Evolutionary conservation across 1,140 invertebrate genomes (phyloP).

Genomic region (Drosophila bocki): DNA sequence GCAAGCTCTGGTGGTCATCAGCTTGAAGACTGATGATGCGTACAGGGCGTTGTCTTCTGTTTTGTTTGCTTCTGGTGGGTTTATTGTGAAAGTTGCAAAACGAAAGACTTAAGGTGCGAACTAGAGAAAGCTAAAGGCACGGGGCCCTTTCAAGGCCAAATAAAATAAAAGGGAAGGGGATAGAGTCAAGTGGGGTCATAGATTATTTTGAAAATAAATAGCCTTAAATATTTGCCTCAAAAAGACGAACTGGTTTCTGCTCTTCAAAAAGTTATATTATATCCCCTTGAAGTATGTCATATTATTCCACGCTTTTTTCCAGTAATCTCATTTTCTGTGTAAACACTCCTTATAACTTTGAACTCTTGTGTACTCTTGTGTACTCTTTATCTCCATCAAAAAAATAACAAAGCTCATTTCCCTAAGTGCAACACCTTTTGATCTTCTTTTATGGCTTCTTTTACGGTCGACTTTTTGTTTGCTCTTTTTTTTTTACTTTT

Average conservation of each 20-base stretch:
- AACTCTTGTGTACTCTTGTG: conserved; percentile 2
- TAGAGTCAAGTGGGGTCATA: not conserved
- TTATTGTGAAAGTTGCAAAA: conserved; percentile 49
- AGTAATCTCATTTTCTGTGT: conserved; percentile 24
- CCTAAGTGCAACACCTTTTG: conserved; percentile 45
- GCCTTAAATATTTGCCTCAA: not conserved
- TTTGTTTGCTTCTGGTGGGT: conserved; percentile 13
- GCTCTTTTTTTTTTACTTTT: conserved; percentile 18
- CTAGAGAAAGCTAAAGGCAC: conserved; percentile 15
- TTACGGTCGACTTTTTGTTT: conserved; percentile 18
- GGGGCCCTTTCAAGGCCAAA: conserved; percentile 31
- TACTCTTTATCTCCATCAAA: conserved; percentile 6
- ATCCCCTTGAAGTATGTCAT: not conserved
- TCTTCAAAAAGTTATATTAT: conserved; percentile 1
- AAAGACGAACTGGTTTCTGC: not conserved
- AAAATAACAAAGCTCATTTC: conserved; percentile 21
- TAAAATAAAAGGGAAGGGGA: not conserved
- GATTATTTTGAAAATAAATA: not conserved
- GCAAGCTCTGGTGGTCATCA: conserved; percentile 27
- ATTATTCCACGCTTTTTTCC: not conserved
- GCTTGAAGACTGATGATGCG: conserved; percentile 25
- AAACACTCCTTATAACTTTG: conserved; percentile 13
- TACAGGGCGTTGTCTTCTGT: conserved; percentile 41
- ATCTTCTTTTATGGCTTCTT: conserved; percentile 33
- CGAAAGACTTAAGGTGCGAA: conserved; percentile 48